Evolutionary conservation across 2,888 invertebrate species (phyloP).

Genomic region (Girardia tigrina): DNA sequence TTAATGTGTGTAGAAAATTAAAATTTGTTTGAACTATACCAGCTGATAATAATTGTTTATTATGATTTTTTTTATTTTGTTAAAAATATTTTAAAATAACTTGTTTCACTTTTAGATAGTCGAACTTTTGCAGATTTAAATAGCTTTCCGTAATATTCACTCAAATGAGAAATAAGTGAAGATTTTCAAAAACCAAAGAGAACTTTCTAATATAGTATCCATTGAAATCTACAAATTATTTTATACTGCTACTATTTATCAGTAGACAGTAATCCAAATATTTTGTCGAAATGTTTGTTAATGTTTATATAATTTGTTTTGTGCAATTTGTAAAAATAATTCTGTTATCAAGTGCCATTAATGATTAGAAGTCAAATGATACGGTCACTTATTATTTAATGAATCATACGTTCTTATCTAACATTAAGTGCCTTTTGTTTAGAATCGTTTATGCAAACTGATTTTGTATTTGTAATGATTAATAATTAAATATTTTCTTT

Average conservation of each 20-base stretch:
- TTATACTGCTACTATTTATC: conserved; percentile 17
- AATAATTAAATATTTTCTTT: not conserved
- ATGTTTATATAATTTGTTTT: not conserved
- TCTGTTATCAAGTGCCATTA: not conserved
- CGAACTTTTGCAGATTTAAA: not conserved
- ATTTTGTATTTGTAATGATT: not conserved
- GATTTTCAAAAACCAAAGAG: not conserved
- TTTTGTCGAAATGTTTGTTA: not conserved
- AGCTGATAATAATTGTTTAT: too few relatives aligned
- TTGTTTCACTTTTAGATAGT: not conserved
- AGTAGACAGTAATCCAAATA: not conserved
- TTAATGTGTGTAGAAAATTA: too few relatives aligned
- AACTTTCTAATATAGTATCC: not conserved
- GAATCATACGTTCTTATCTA: not conserved
- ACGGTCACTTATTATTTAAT: not conserved
- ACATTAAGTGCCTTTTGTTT: not conserved
- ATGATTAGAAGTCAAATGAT: not conserved
- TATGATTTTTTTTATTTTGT: too few relatives aligned
- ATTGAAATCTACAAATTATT: not conserved
- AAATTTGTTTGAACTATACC: too few relatives aligned
- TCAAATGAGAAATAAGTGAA: not conserved
- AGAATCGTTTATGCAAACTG: not conserved
- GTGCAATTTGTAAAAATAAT: not conserved
- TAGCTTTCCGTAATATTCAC: not conserved
- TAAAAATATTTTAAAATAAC: too few relatives aligned